Conservation (phyloP, 2,888 invertebrate genomes). For the Arge pagana region DNA sequence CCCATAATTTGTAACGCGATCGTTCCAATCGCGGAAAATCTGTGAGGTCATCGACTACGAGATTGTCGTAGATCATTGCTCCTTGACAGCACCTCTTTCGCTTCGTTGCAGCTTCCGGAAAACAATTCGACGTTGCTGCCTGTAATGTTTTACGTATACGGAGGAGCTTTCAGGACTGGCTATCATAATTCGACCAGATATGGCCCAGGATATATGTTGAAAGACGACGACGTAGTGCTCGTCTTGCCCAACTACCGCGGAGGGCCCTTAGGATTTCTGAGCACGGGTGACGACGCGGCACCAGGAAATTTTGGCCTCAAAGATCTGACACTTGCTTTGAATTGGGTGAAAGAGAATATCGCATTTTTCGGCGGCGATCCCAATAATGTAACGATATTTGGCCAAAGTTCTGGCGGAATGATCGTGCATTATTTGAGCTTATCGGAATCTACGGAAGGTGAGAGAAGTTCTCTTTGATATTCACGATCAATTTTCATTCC, state of each 20-base stretch:
- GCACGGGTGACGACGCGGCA: constrained; percentile 8
- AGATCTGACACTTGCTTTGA: constrained; percentile 2
- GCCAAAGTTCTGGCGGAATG: background rate
- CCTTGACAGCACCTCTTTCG: no score
- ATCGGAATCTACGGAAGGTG: constrained; percentile 6
- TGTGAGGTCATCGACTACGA: no score
- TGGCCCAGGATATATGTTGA: constrained; percentile 3
- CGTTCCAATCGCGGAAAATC: no score
- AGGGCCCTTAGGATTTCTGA: constrained; percentile 2
- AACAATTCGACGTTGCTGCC: background rate
- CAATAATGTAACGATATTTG: constrained; percentile 3
- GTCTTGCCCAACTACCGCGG: constrained; percentile 5
- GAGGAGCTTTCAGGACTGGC: background rate
- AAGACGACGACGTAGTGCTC: constrained; percentile 5
- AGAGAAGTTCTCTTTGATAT: background rate
- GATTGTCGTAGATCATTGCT: background rate
- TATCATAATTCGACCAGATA: background rate
- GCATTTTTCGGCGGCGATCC: constrained; percentile 10
- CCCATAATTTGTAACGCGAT: no score
- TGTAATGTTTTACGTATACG: constrained; percentile 11
- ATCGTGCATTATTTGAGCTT: background rate
- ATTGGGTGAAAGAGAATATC: constrained; percentile 11
- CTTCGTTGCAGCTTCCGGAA: constrained; percentile 1
- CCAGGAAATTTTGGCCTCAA: constrained; percentile 10
- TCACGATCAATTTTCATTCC: background rate